Evolutionary conservation across 2,888 invertebrate genomes (phyloP).

Genomic region (Mythimna lalbum): DNA sequence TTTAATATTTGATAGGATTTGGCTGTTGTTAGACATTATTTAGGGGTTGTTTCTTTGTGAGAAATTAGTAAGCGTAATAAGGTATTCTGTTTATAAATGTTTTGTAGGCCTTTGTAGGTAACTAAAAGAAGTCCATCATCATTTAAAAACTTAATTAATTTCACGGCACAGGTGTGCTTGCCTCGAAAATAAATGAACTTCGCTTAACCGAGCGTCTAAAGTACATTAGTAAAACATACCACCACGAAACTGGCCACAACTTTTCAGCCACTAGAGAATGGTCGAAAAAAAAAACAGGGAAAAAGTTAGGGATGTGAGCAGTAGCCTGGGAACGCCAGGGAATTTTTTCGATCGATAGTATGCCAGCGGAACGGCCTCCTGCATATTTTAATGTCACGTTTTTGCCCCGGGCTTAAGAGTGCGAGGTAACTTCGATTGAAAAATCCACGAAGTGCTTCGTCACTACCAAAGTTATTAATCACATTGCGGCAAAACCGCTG

Average conservation of each 20-base stretch:
- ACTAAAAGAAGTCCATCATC: neutral
- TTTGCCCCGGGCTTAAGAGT: slow-evolving; percentile 65
- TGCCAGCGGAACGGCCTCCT: slow-evolving; percentile 61
- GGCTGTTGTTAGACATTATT: slow-evolving; percentile 18
- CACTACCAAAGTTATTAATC: slow-evolving; percentile 74
- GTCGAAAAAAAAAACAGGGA: slow-evolving; percentile 28
- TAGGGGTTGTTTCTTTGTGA: neutral
- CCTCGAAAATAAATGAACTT: slow-evolving; percentile 27
- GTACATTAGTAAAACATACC: slow-evolving; percentile 32
- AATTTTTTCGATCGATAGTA: slow-evolving; percentile 65
- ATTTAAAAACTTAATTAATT: neutral
- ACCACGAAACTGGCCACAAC: slow-evolving; percentile 24
- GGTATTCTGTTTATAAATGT: neutral
- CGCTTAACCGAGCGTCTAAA: slow-evolving; percentile 9
- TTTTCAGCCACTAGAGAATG: slow-evolving; percentile 35
- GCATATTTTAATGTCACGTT: slow-evolving; percentile 78
- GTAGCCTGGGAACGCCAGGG: slow-evolving; percentile 20
- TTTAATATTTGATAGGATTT: slow-evolving; percentile 27
- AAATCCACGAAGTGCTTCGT: slow-evolving; percentile 72
- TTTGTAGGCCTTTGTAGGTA: neutral
- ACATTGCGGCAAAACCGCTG: slow-evolving; percentile 65
- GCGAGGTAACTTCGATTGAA: slow-evolving; percentile 74
- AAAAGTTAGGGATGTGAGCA: slow-evolving; percentile 41
- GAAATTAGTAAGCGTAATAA: neutral
- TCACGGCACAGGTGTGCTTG: neutral